Base-by-base conservation (phyloP, 2,888 invertebrate species). In the Cheilosia vernalis region DNA sequence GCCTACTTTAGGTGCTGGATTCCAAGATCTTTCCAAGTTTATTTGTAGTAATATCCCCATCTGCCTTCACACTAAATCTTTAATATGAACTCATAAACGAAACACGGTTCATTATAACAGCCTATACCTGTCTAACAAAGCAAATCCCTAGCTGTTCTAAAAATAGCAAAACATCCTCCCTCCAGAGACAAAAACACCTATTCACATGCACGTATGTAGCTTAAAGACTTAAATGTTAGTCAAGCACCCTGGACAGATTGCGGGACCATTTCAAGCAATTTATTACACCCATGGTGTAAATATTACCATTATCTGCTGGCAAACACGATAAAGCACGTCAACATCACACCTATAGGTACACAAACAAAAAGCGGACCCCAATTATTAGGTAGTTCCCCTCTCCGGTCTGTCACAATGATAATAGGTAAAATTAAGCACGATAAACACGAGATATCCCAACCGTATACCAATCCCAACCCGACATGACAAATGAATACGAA, bases 271-370 rank as follows among this genome's bases (percentile, higher is more conserved):
- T 81, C 51, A 17, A 44, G 79, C 58, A 70, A 74, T 79, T 84
- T 67, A 84, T 79, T 69, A 79, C 74, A 79, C 83, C 73, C 73
- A 74, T 42, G 30, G 83, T 69, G 83, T 84, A 74, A 84, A 84
- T 69, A 84, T 74, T 64, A 69, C 69, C 69, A 79, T 79, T 69
- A 79, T 69, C 67, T 56, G 83, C 69, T 84, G 73, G 55, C 69
- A 53, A 79, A 70, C 67, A 60, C 73, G 56, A 84, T 84, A 84
- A 83, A 79, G 79, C 74, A 84, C 83, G 79, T 84, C 79, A 69
- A 53, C 79, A 56, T 64, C 79, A 78, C 60, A 56, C 56, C 69
- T 61, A 66, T 6, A 30, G 51, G 27, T 21, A 53, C 33, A 53
- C 44, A 30, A 15, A 27, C 44, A 64, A 13, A 58, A 69, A n/a